Percentiles rank a stretch among this genome's conserved stretches.
These are phyloP conservation scores for Ricordea florida DNA, from an alignment of 92 coral and sea anemone species.

Conservation along the genomic window DNA sequence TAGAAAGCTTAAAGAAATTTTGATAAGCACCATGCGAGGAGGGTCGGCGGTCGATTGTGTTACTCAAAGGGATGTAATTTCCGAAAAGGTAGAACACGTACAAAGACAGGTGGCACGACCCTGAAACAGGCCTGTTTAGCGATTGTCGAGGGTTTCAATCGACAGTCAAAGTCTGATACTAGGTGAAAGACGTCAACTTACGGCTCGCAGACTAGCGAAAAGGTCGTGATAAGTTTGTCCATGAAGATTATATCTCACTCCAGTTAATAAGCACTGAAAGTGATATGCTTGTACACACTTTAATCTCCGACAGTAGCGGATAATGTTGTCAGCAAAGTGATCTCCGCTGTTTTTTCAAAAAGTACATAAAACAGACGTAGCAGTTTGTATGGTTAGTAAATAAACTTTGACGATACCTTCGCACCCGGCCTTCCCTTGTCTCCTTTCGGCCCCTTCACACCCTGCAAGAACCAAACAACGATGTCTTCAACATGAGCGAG, in stretches of 20 bases:
- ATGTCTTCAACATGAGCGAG: neutral
- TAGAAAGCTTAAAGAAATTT: too few relatives aligned
- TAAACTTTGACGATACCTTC: neutral
- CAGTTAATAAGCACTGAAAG: constrained; percentile 18
- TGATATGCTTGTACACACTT: constrained; percentile 11
- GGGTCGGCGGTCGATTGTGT: too few relatives aligned
- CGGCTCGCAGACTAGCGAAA: neutral
- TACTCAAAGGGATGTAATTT: neutral
- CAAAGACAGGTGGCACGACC: neutral
- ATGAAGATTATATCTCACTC: constrained; percentile 4
- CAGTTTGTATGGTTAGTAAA: too few relatives aligned
- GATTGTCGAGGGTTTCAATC: constrained; percentile 5
- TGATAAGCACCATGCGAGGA: too few relatives aligned
- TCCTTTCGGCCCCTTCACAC: constrained; percentile 26
- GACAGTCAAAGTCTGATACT: neutral
- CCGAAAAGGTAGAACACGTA: neutral
- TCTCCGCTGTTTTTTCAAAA: too few relatives aligned
- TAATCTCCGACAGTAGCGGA: constrained; percentile 5
- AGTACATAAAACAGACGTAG: too few relatives aligned
- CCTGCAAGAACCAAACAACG: neutral
- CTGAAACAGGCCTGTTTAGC: neutral
- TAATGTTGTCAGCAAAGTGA: too few relatives aligned
- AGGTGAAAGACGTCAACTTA: neutral
- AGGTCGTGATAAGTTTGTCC: neutral
- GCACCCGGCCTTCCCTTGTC: constrained; percentile 28